phyloP scores from a whole-genome alignment of 2,113 vertebrate genomes.

The Bambusicola thoracicus region DNA sequence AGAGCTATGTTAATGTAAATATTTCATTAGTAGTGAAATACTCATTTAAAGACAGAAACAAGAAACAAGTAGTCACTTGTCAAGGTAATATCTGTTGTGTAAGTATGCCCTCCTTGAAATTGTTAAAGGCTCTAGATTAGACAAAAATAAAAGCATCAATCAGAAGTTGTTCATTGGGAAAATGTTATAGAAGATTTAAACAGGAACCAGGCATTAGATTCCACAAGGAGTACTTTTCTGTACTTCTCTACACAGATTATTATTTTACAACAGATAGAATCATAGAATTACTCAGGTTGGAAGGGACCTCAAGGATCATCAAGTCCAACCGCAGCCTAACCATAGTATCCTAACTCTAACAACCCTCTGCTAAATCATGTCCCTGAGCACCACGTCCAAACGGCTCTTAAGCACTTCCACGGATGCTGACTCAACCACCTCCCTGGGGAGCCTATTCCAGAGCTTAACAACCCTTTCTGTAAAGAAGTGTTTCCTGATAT shows the following conservation, averaged over 20 bases:
- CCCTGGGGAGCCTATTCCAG: too few species aligned
- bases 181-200: neutral
- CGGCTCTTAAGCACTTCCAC: too few species aligned
- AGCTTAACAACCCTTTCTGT: too few species aligned
- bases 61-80: conserved; percentile 6
- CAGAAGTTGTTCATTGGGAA: neutral
- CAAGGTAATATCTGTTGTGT: conserved; percentile 24
- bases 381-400: too few species aligned
- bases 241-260: neutral
- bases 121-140: neutral
- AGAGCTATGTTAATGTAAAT: conserved; percentile 2
- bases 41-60: conserved; percentile 24
- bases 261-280: neutral
- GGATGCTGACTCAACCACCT: too few species aligned
- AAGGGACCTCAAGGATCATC: too few species aligned
- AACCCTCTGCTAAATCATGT: too few species aligned
- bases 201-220: neutral
- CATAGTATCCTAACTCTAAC: too few species aligned
- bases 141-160: neutral
- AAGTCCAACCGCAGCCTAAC: too few species aligned
- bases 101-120: conserved; percentile 12
- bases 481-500: too few species aligned
- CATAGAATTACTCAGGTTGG: too few species aligned
- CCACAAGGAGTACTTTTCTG: neutral
- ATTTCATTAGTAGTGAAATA: neutral